Evolutionary conservation across 2,888 invertebrate genomes (phyloP), one percentile per base, ranked within the genome.

Genomic region (Diogma glabrata): DNA sequence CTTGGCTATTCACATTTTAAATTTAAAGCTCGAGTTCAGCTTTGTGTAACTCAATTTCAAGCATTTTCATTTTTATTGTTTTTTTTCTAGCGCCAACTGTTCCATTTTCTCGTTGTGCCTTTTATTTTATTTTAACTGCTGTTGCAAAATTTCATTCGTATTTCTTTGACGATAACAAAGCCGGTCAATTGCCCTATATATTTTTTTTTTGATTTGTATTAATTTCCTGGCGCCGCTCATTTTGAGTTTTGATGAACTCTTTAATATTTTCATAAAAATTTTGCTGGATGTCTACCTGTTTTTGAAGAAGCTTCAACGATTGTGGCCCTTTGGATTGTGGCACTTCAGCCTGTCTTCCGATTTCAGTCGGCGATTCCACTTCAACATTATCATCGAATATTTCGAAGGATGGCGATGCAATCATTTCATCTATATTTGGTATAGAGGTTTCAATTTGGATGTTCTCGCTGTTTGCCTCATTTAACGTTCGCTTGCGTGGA

Each of bases 1-100:
- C 38, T 38, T 38, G 38, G 38, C 17, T 16, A 38, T 5, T 36
- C 16, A n/a, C 16, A 36, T 36, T 36, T 36, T 36, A 38, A 38
- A 38, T 38, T 38, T 38, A 38, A 38, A 38, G 38, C 38, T 38
- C 38, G 38, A 38, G 38, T 38, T 38, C 38, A 17, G 38, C 38
- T 17, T 38, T 38, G 38, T 16, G 38, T 38, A 38, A 38, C 16
- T 38, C 12, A 38, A 38, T 38, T 38, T 38, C 38, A 38, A 38
- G 38, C 16, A 17, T 14, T 38, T 14, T 38, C 19, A 2, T 10
- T 38, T 38, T 38, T 3, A 38, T 38, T 8, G 16, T 38, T 6
- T 38, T 38, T 14, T 38, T 14, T 16, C 19, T 38, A 38, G 38
- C 38, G 38, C 38, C 33, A 33, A 38, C 17, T 38, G 38, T 38